A percentile compares a stretch with the other conserved stretches of the same genome.
Evolutionary conservation across 2,797 vertebrate species (phyloP).

Genomic region (Darevskia nairensis): DNA sequence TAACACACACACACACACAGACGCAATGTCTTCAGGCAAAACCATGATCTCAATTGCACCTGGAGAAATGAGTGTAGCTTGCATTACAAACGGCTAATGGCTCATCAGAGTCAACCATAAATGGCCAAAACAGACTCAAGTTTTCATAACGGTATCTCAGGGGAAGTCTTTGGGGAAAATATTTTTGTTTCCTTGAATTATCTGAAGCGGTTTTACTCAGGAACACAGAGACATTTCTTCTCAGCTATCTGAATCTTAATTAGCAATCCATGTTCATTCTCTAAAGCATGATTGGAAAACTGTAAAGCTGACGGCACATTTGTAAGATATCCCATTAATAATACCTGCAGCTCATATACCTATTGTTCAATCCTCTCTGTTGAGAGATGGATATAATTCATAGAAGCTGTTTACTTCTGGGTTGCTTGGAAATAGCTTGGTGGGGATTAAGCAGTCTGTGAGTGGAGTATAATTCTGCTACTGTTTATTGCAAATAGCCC

Average conservation of each 20-base stretch:
- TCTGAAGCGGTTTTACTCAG: neutral
- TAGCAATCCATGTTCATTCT: neutral
- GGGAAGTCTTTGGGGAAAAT: neutral
- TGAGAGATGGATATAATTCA: neutral
- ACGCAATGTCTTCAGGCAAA: neutral
- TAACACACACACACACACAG: no score
- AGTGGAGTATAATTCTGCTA: neutral
- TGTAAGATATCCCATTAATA: neutral
- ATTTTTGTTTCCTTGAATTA: neutral
- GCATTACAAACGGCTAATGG: neutral
- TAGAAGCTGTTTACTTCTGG: neutral
- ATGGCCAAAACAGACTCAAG: neutral
- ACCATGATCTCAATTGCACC: neutral
- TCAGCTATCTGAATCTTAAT: neutral
- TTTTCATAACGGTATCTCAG: neutral
- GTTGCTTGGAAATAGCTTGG: constrained; percentile 9
- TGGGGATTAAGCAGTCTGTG: neutral
- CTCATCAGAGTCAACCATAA: neutral
- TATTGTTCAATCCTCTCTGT: neutral
- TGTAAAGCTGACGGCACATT: neutral
- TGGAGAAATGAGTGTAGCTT: neutral
- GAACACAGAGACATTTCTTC: neutral
- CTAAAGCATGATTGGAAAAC: neutral
- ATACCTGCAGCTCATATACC: neutral
- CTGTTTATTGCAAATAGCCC: constrained; percentile 2